Evolutionary conservation across 2,888 invertebrate species (phyloP).

Genomic region (Drosophila leonis): DNA sequence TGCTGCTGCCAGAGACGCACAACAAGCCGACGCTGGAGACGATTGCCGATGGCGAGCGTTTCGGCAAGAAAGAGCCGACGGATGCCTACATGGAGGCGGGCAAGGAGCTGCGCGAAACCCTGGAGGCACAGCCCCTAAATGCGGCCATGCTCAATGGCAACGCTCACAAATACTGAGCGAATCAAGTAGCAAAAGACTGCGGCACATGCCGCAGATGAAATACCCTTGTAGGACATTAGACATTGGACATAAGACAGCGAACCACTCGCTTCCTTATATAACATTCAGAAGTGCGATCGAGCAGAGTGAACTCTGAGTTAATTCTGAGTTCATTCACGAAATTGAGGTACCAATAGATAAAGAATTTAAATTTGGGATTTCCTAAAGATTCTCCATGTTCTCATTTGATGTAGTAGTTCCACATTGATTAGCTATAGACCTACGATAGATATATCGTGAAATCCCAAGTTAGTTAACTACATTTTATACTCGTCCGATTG

Average conservation of each 20-base stretch:
- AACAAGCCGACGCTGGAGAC: constrained; percentile 92
- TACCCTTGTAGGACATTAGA: constrained; percentile 21
- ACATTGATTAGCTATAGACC: background rate
- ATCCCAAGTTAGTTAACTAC: background rate
- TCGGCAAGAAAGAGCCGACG: constrained; percentile 85
- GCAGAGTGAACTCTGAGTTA: no score
- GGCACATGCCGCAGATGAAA: background rate
- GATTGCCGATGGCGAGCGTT: constrained; percentile 91
- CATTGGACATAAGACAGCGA: no score
- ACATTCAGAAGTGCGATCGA: no score
- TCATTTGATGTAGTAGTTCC: background rate
- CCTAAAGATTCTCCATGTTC: background rate
- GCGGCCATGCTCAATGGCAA: constrained; percentile 36
- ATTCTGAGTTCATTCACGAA: no score
- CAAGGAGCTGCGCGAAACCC: constrained; percentile 46
- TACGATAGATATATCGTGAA: background rate
- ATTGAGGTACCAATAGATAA: no score
- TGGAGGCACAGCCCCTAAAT: constrained; percentile 71
- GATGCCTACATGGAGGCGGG: constrained; percentile 67
- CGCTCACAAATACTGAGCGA: constrained; percentile 38
- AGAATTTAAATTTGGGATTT: no score
- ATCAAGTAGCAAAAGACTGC: background rate
- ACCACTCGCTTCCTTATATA: no score
- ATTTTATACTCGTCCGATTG: background rate
- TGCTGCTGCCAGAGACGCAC: constrained; percentile 92